Evolutionary conservation across 2,797 vertebrate species (phyloP).

Genomic region (Pteronotus mesoamericanus): DNA sequence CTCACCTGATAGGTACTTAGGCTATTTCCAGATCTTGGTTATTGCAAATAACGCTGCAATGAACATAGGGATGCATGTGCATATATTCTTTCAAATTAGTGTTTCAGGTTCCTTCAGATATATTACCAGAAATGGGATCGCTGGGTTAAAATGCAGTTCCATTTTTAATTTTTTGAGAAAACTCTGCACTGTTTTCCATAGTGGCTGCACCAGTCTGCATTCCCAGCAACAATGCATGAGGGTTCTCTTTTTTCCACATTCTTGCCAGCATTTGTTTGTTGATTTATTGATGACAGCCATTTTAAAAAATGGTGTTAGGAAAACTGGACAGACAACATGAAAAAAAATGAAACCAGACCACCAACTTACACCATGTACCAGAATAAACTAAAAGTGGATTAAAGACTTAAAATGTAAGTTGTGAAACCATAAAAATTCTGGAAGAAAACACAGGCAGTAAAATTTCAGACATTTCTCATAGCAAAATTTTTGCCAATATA

Average conservation of each 20-base stretch:
- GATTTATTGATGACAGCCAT: not conserved
- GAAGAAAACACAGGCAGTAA: not conserved
- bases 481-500: not conserved
- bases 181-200: not conserved
- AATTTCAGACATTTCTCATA: not conserved
- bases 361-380: not conserved
- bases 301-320: not conserved
- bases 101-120: not conserved
- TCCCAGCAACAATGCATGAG: not conserved
- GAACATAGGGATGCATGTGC: not conserved
- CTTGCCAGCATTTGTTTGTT: not conserved
- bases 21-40: not conserved
- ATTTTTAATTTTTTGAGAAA: not conserved
- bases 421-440: not conserved
- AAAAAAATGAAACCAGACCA: not conserved
- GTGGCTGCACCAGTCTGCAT: not conserved
- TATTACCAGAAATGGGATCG: not conserved
- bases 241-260: not conserved
- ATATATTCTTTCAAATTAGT: not conserved
- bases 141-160: not conserved
- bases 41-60: not conserved
- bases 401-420: not conserved
- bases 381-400: not conserved
- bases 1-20: not conserved
- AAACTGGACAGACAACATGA: not conserved